Conservation (phyloP, 1,140 invertebrate genomes). For the Parapsyche elsis region DNA sequence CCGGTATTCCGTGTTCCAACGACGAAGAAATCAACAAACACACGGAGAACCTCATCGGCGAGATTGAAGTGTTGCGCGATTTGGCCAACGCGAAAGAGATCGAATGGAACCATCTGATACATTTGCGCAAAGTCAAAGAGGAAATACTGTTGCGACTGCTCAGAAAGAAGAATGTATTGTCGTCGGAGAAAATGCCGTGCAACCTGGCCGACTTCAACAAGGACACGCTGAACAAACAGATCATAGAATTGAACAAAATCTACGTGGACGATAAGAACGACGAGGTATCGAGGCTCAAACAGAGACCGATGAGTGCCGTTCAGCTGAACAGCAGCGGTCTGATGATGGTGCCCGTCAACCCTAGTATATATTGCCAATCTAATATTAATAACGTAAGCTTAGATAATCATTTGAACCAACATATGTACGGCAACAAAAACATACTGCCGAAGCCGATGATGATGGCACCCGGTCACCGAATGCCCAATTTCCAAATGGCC, state of each 20-base stretch:
- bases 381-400: slow-evolving; percentile 39
- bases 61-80: slow-evolving; percentile 75
- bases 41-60: slow-evolving; percentile 69
- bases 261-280: slow-evolving; percentile 45
- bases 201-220: slow-evolving; percentile 43
- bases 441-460: slow-evolving; percentile 63
- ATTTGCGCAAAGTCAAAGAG: slow-evolving; percentile 84
- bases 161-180: slow-evolving; percentile 69
- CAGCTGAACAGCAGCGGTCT: slow-evolving; percentile 40
- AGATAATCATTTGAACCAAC: slow-evolving; percentile 39
- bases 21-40: slow-evolving; percentile 70
- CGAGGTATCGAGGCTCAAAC: slow-evolving; percentile 25
- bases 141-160: slow-evolving; percentile 77
- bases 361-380: slow-evolving; percentile 37
- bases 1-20: slow-evolving; percentile 67
- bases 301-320: slow-evolving; percentile 28
- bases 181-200: slow-evolving; percentile 39
- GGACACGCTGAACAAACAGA: slow-evolving; percentile 35
- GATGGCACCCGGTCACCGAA: slow-evolving; percentile 60
- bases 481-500: slow-evolving; percentile 61
- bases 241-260: slow-evolving; percentile 42
- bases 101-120: slow-evolving; percentile 85
- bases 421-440: slow-evolving; percentile 53
- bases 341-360: slow-evolving; percentile 35
- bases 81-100: slow-evolving; percentile 80